phyloP scores from a whole-genome alignment of 2,797 vertebrate genomes.

The Mycteria americana region DNA sequence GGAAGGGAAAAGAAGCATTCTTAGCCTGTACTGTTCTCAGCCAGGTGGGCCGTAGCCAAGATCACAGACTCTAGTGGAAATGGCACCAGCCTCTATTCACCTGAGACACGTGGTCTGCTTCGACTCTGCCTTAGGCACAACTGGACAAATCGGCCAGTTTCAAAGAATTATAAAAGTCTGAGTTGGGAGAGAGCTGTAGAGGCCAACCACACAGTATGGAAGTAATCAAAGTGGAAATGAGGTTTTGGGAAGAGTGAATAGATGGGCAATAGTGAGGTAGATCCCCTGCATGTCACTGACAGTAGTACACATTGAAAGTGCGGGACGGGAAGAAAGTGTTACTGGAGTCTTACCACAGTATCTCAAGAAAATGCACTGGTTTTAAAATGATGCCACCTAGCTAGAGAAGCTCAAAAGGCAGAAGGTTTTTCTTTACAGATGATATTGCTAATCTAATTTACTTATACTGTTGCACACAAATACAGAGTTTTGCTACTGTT shows the following conservation, averaged over 20 bases:
- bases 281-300: neutral
- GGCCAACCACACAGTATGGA: neutral
- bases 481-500: neutral
- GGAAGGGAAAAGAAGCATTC: neutral
- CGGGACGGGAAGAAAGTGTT: neutral
- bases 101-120: neutral
- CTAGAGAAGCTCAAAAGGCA: neutral
- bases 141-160: neutral
- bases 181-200: neutral
- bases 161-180: neutral
- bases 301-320: neutral
- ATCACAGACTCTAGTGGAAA: neutral
- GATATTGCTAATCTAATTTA: neutral
- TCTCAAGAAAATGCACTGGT: neutral
- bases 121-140: neutral
- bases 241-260: neutral
- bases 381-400: neutral
- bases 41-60: neutral
- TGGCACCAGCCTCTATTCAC: neutral
- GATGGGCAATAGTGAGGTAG: neutral
- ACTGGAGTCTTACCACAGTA: neutral
- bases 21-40: neutral
- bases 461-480: neutral
- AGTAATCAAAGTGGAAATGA: neutral
- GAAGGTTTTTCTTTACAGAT: neutral